These are phyloP conservation scores for Crypturellus tataupa DNA, from an alignment of 2,797 vertebrate species.

Conservation along the genomic window DNA sequence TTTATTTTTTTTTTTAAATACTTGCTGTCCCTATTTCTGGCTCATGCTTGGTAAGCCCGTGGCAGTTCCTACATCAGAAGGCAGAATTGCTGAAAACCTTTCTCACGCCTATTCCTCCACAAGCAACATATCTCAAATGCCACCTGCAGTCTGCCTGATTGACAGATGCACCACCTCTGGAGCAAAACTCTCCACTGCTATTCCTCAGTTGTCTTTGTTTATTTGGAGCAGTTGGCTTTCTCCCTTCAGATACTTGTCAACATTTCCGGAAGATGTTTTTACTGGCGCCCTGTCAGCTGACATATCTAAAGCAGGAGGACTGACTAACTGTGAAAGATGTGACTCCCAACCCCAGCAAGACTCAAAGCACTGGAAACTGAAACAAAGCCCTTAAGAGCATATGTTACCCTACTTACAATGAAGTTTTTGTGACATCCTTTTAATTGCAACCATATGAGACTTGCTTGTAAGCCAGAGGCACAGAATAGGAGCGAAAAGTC, in stretches of 20 bases:
- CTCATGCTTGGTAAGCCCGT: background rate
- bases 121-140: slow-evolving; percentile 55
- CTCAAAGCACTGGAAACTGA: slow-evolving; percentile 60
- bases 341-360: slow-evolving; percentile 56
- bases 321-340: slow-evolving; percentile 74
- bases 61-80: background rate
- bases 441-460: slow-evolving; percentile 70
- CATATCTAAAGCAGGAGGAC: slow-evolving; percentile 58
- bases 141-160: slow-evolving; percentile 35
- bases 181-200: slow-evolving; percentile 31
- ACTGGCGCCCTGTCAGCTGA: slow-evolving; percentile 78
- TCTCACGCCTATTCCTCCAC: background rate
- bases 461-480: slow-evolving; percentile 66
- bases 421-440: slow-evolving; percentile 59
- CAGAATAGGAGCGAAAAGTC: slow-evolving; percentile 26
- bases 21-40: background rate
- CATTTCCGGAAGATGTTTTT: slow-evolving; percentile 76
- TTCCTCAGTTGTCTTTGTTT: slow-evolving; percentile 54
- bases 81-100: background rate
- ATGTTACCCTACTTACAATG: slow-evolving; percentile 48
- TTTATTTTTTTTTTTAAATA: background rate
- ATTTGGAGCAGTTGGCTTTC: slow-evolving; percentile 67
- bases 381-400: slow-evolving; percentile 52
- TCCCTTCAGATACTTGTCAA: slow-evolving; percentile 75
- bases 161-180: slow-evolving; percentile 56